Base-by-base conservation (phyloP, 2,797 vertebrate genomes). In the Brachyrhaphis roseni region DNA sequence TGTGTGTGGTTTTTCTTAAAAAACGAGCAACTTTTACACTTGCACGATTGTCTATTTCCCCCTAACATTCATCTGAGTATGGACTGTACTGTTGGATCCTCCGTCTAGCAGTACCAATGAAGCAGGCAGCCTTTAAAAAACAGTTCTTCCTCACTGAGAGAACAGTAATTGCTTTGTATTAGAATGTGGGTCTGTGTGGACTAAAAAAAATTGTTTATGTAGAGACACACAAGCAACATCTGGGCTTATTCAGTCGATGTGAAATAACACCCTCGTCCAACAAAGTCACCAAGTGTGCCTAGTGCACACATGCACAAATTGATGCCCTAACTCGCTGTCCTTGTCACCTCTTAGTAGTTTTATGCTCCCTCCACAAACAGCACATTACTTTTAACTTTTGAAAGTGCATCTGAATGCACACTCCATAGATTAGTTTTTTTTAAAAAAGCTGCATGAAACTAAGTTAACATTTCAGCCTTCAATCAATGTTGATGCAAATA, bases 241-340 rank as follows among this genome's bases (percentile, higher is more conserved):
- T 84, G 91, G 72, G 80, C 86, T 91, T 78, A 87, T 83, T 91
- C 87, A 87, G 86, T 75, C 71, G 70, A 76, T 51, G 86, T 84
- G 75, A 80, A 84, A 91, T 90, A 90, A 16, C 36, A 18, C n/a
- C 18, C 20, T 86, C 86, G 87, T 92, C 82, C 78, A 78, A 82
- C 73, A 74, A 84, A 53, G 41, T 68, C 41, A 26, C 12, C 43
- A 82, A 82, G 31, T 78, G 20, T 77, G 43, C 23, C 45, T 28
- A 23, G 47, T 47, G 68, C 45, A 45, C 43, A 7, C 34, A 49
- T 4, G 57, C n/a, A 76, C 55, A 55, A 26, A 66, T 49, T 43
- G n/a, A 79, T 49, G 7, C 5, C 20, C 47, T 79, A 64, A 62
- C 34, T 20, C 16, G 5, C 46, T 79, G 41, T 57, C 43, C 79